Evolutionary conservation across 2,797 vertebrate species (phyloP), one percentile per base, ranked within the genome.

Genomic region (Acipenser transmontanus): DNA sequence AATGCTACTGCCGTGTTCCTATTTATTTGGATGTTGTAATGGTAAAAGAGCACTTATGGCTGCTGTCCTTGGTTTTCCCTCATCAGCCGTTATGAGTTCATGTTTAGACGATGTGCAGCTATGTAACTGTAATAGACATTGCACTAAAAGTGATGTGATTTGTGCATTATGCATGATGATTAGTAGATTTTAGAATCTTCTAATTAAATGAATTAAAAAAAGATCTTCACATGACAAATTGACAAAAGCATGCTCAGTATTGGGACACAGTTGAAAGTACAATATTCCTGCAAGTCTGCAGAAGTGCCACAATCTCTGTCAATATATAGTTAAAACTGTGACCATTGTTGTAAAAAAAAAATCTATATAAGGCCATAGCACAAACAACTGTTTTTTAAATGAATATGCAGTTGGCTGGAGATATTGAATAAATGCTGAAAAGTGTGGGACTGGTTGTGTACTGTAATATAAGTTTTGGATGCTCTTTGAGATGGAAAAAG

Each of bases 151-250:
- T 99, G 94, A 93, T 86, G 95, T 98, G 94, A 94, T 91, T 93
- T 95, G 96, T 98, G 93, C 91, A 93, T 95, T 94, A 93, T 98
- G 97, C 97, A 98, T 99, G 97, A 96, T 87, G 88, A 93, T 94
- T 92, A 91, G 92, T 98, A 98, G 95, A 94, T 91, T 91, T 95
- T 95, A 98, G 93, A 91, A 91, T 89, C 91, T 97, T 95, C 91
- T 96, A 93, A 90, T 96, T 96, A 97, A 71, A 91, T 86, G 87
- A 81, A 81, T 77, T 34, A 84, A 84, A 81, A 87, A 95, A 92
- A 92, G 91, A 91, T 73, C 74, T 88, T 87, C 90, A 91, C 92
- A 92, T 86, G 92, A 91, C 94, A 95, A 89, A 91, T 91, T 90
- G 88, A 91, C 89, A 91, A 94, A 84, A 84, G 97, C 97, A 98